Evolutionary conservation across 2,888 invertebrate genomes (phyloP), one percentile per base, ranked within the genome.

Genomic region (Chymomyza caudatula): DNA sequence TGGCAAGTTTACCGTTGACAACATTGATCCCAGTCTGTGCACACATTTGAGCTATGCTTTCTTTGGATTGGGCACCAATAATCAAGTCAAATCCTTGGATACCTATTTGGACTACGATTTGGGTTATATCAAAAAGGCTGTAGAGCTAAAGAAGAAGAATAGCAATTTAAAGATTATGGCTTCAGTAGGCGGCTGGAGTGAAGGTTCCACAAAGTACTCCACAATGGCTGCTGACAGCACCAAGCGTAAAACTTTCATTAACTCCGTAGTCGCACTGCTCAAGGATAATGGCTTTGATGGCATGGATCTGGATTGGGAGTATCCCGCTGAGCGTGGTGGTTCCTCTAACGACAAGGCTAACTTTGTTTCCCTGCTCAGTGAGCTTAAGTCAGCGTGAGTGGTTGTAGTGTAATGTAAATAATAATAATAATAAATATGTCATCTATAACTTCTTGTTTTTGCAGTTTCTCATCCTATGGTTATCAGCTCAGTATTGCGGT

Each of bases 171-270:
- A 96, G 89, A 95, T 96, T 0, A 91, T 96, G 1, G 91, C 97
- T 11, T 97, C 97, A 0, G 93, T 98, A 60, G 98, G 98, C 5
- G 98, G 98, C 0, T 97, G 97, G 97, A 97, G 96, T 86, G 96
- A 97, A 90, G 97, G 96, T 0, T 95, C 95, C 0, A 95, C 95
- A 2, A 96, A 96, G 87, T 97, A 97, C 90, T 96, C 96, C 3
- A 92, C 93, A 54, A 91, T 97, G 58, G 96, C 95, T 0, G 94
- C 94, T 87, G 94, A 93, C 84, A 92, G 94, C 0, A 91, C 92
- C 1, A 93, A 95, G 1, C 92, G 96, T 66, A 91, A 92, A 54
- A 93, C 93, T 73, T 97, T 97, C 85, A 92, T 96, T 19, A 91
- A 93, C 1, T 94, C 95, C 72, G 94, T 94, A 0, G 74, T 96